These are phyloP conservation scores for Pelagia noctiluca DNA, from an alignment of 30 jellyfish, hydroid and myxozoan genomes.

Conservation along the genomic window DNA sequence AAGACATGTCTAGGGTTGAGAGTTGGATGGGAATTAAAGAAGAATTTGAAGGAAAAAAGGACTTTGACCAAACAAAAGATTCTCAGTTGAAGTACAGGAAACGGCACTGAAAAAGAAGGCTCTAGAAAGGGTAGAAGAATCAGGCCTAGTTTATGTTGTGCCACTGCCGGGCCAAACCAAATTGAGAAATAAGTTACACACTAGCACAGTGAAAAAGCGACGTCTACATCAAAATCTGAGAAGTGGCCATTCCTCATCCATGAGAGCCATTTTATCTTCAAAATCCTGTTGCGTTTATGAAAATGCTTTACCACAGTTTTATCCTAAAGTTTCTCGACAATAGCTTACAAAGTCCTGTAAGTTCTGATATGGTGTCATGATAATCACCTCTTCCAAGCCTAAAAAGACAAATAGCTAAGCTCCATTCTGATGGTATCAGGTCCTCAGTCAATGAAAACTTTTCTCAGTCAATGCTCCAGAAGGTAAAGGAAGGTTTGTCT, in stretches of 20 bases:
- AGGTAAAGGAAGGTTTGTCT: not conserved
- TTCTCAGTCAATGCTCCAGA: not conserved
- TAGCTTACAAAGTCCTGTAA: not conserved
- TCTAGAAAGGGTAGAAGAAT: no score
- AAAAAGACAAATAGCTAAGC: not conserved
- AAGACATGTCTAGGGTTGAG: no score
- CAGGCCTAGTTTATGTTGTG: slow-evolving; percentile 11
- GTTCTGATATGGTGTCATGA: not conserved
- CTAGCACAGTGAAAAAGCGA: slow-evolving; percentile 16
- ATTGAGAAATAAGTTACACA: slow-evolving; percentile 13
- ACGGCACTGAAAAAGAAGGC: no score
- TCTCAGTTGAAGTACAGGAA: no score
- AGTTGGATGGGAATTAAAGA: no score
- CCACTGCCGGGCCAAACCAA: slow-evolving; percentile 38
- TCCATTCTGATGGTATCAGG: not conserved
- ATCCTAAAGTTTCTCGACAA: not conserved
- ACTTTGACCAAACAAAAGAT: no score
- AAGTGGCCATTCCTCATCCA: not conserved
- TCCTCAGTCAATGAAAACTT: not conserved
- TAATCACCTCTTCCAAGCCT: not conserved
- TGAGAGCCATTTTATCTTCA: not conserved
- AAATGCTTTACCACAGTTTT: not conserved
- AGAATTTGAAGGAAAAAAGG: no score
- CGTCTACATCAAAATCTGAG: not conserved
- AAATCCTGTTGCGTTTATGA: not conserved